Conservation (phyloP, 2,113 vertebrate species). For the Anhinga rufa region DNA sequence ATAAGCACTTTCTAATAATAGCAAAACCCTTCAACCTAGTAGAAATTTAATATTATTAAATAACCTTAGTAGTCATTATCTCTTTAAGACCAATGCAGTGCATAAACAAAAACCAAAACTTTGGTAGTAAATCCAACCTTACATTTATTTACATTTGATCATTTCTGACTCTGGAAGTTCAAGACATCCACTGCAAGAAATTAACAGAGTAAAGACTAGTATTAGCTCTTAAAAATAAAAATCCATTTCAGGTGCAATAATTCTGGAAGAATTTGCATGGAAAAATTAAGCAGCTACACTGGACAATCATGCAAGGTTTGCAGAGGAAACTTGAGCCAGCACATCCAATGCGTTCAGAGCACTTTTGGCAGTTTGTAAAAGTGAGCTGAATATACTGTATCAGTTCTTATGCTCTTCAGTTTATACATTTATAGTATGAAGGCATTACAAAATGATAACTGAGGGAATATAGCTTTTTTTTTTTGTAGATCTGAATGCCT, state of each 20-base stretch:
- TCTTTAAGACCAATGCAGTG: neutral
- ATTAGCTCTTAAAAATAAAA: neutral
- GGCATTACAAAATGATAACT: neutral
- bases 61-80: neutral
- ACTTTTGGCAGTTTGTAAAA: neutral
- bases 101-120: neutral
- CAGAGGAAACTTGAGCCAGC: neutral
- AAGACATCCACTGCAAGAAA: neutral
- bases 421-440: neutral
- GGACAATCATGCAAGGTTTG: neutral
- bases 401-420: neutral
- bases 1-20: neutral
- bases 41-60: neutral
- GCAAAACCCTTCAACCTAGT: neutral
- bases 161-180: neutral
- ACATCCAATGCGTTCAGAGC: neutral
- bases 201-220: neutral
- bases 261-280: neutral
- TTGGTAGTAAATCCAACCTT: neutral
- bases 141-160: neutral
- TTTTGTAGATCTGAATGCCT: too few relatives aligned
- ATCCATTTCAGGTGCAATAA: neutral
- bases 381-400: neutral
- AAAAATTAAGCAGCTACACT: neutral
- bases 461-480: neutral